Base-by-base conservation (phyloP, 1,140 invertebrate genomes). In the Aradophagus sp. region DNA sequence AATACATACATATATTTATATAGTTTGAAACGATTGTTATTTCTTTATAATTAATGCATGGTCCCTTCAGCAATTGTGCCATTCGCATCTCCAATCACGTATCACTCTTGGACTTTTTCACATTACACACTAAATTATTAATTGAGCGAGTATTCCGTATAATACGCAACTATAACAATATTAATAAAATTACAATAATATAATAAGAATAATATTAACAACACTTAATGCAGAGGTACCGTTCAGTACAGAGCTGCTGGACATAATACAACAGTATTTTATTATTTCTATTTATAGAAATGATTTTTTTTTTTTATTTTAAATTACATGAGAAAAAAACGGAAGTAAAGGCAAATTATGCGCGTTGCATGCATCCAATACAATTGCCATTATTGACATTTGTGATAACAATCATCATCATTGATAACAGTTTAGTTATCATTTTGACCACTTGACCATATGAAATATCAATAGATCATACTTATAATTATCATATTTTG, bases 141-240 rank as follows among this genome's bases (percentile, higher is more conserved):
- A 68, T 73, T 73, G 70, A 73, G 70, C 63, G 38, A 59, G 63
- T 63, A 68, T 59, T 67, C 45, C 65, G 17, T 39, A 41, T 16
- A 62, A 67, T 58, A 67, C 38, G 44, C 50, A 67, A 59, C 55
- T 62, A 70, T 50, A 70, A 58, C 63, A 32, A 58, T 45, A 68
- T 39, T 53, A 36, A 62, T 69, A 56, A 56, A 62, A 53, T 62
- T 56, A 35, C 36, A 61, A 55, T 61, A 55, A 45, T 63, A 52
- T 62, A 58, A 68, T 53, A 39, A 45, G 39, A 47, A 53, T 59
- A 70, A 48, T 70, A 70, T 47, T 70, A 63, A 70, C 59, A 68
- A 68, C 45, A 52, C 42, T 59, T 48, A 55, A 71, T 45, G 31
- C 48, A 26, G 42, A 73, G 45, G 35, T 55, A 63, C 44, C 12